Conservation (phyloP, 2,888 invertebrate genomes). For the Eupeodes latifasciatus region DNA sequence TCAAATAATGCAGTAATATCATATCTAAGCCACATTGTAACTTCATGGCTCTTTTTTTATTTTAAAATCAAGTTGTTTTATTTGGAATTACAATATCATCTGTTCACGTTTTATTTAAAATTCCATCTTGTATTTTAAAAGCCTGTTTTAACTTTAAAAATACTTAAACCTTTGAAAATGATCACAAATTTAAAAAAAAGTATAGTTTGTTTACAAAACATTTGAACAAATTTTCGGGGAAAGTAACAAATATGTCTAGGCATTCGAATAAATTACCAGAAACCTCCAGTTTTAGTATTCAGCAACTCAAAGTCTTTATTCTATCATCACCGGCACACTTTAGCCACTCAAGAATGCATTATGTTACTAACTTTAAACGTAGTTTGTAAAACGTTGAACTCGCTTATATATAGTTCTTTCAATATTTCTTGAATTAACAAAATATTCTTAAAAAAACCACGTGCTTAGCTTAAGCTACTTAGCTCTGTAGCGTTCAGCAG, state of each 20-base stretch:
- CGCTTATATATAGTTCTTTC: not conserved
- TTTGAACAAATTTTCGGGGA: not conserved
- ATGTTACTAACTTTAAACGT: not conserved
- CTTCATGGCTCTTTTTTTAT: too few species aligned
- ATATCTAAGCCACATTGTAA: too few species aligned
- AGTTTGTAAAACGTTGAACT: slow-evolving; percentile 17
- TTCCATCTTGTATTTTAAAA: too few species aligned
- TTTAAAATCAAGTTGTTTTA: too few species aligned
- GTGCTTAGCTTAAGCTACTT: not conserved
- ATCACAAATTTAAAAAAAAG: too few species aligned
- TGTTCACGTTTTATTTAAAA: too few species aligned
- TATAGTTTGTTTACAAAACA: not conserved
- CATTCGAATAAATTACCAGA: not conserved
- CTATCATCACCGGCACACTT: not conserved
- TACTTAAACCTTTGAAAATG: too few species aligned
- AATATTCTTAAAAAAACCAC: slow-evolving; percentile 4
- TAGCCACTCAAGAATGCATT: not conserved
- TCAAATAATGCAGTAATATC: too few species aligned
- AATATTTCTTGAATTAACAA: slow-evolving; percentile 16
- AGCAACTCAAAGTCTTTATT: not conserved
- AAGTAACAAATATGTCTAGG: not conserved
- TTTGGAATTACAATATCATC: too few species aligned
- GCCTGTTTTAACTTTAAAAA: too few species aligned
- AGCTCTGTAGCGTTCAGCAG: not conserved
- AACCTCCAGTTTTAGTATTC: not conserved